Evolutionary conservation across 2,113 vertebrate genomes (phyloP).

Genomic region (Gnathonemus longibarbis): DNA sequence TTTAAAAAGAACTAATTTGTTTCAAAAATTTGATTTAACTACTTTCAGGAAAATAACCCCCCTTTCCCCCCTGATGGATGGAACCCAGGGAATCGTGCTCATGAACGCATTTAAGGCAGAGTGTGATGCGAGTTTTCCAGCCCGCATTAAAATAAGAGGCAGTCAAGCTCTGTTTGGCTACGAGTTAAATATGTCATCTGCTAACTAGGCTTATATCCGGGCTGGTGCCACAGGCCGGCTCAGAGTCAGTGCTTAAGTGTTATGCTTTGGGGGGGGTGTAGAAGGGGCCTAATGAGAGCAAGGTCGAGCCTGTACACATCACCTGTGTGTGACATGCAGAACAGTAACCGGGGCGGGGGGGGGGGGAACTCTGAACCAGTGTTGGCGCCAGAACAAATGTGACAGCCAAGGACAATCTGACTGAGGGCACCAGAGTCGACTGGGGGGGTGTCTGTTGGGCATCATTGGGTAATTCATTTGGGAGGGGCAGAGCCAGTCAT

Average conservation of each 20-base stretch:
- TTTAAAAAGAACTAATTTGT: slow-evolving; percentile 26
- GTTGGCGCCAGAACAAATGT: background rate
- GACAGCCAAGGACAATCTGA: background rate
- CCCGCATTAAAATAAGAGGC: slow-evolving; percentile 47
- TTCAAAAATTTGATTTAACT: slow-evolving; percentile 39
- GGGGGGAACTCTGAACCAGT: background rate
- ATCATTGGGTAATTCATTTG: background rate
- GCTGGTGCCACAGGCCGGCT: slow-evolving; percentile 38
- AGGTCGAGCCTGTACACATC: background rate
- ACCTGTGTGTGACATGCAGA: background rate
- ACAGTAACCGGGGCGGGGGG: too few relatives aligned
- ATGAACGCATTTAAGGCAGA: slow-evolving; percentile 42
- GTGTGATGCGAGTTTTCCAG: slow-evolving; percentile 54
- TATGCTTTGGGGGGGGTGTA: slow-evolving; percentile 29
- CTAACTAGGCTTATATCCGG: slow-evolving; percentile 42
- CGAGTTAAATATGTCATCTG: slow-evolving; percentile 47
- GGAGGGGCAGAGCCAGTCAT: background rate
- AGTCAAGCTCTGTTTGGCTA: slow-evolving; percentile 43
- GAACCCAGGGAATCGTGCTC: slow-evolving; percentile 37
- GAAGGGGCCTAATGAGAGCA: background rate
- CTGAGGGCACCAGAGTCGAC: background rate
- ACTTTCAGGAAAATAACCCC: slow-evolving; percentile 35
- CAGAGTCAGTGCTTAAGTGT: slow-evolving; percentile 43
- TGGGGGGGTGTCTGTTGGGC: background rate
- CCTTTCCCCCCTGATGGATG: slow-evolving; percentile 38